Conservation (phyloP, 2,888 invertebrate genomes). For the Ellobium chinense region DNA sequence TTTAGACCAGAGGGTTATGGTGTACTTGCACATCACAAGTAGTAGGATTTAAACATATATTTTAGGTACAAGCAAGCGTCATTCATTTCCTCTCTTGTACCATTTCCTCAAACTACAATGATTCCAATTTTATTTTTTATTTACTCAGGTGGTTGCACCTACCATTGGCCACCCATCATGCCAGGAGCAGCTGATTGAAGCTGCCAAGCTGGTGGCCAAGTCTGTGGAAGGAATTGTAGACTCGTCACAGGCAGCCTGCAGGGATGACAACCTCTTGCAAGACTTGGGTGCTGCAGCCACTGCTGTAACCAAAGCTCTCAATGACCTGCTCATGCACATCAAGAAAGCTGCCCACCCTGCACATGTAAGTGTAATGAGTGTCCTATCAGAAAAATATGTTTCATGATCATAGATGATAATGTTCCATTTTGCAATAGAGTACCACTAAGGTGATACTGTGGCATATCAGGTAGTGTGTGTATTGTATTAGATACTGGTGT, state of each 20-base stretch:
- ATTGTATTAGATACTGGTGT: too few species aligned
- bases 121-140: neutral
- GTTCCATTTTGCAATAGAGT: too few species aligned
- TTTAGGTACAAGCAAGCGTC: neutral
- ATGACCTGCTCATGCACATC: slow-evolving; percentile 93
- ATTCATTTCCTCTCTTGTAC: neutral
- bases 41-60: too few species aligned
- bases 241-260: slow-evolving; percentile 83
- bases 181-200: slow-evolving; percentile 93
- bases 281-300: slow-evolving; percentile 91
- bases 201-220: slow-evolving; percentile 94
- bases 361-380: too few species aligned
- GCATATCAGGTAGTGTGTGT: too few species aligned
- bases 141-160: slow-evolving; percentile 82
- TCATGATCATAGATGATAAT: too few species aligned
- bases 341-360: slow-evolving; percentile 81
- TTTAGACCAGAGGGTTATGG: too few species aligned
- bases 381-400: too few species aligned
- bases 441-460: too few species aligned
- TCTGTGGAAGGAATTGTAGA: slow-evolving; percentile 94
- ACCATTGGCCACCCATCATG: slow-evolving; percentile 82
- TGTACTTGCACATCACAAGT: too few species aligned
- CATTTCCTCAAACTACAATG: neutral
- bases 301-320: slow-evolving; percentile 92
- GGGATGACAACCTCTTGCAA: slow-evolving; percentile 86